Conservation (phyloP, 2,113 vertebrate species). For the Australoheros scitulus region DNA sequence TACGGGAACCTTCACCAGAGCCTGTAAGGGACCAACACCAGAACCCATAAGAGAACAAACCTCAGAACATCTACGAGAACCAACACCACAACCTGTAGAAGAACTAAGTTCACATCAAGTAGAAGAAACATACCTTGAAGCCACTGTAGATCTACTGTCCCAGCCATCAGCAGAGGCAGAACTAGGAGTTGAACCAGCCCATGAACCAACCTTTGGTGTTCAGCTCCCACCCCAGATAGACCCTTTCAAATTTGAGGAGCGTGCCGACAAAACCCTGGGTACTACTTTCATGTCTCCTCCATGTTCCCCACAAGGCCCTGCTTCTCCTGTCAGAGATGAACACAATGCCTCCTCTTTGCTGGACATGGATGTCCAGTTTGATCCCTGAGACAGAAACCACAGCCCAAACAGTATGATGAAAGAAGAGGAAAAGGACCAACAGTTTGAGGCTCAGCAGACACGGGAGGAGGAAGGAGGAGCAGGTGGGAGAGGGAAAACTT, state of each 20-base stretch:
- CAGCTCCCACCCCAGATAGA: constrained; percentile 57
- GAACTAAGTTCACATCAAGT: constrained; percentile 10
- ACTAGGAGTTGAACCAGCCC: not conserved
- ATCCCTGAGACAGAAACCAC: constrained; percentile 55
- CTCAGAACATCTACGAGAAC: not conserved
- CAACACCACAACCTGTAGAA: not conserved
- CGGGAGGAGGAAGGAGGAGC: constrained; percentile 17
- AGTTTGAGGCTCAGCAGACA: constrained; percentile 13
- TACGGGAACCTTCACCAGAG: not conserved
- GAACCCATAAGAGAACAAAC: not conserved
- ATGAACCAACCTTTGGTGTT: constrained; percentile 23
- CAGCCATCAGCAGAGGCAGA: constrained; percentile 11
- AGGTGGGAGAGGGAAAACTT: constrained; percentile 55
- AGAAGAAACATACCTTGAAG: constrained; percentile 7
- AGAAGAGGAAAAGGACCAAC: constrained; percentile 25
- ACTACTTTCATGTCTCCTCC: constrained; percentile 80
- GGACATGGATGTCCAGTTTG: constrained; percentile 51
- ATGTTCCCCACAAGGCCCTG: constrained; percentile 67
- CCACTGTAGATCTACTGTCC: constrained; percentile 1
- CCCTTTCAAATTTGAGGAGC: constrained; percentile 51
- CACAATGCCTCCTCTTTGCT: constrained; percentile 41
- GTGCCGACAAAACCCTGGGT: constrained; percentile 56
- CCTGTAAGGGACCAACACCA: accelerated
- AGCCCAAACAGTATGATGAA: constrained; percentile 24
- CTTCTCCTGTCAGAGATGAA: constrained; percentile 57